Base-by-base conservation (phyloP, 2,113 vertebrate genomes). In the Oplegnathus fasciatus region DNA sequence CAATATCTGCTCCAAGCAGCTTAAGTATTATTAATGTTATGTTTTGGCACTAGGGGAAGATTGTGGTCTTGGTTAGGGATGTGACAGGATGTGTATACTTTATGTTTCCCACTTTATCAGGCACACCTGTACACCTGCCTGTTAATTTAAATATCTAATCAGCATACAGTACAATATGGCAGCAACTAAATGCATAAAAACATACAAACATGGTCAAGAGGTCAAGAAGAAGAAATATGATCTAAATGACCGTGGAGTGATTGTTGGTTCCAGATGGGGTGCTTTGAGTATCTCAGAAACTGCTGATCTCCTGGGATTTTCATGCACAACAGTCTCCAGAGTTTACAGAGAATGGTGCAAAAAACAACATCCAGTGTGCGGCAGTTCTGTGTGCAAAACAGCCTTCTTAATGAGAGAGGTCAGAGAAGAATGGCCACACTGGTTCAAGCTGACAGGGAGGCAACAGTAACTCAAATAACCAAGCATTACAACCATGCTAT, bases 331-430 rank as follows among this genome's bases (percentile, higher is more conserved):
- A 46, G 22, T 68, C 34, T 44, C 50, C 18, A 48, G 26, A 46
- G 62, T 66, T 66, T 65, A 66, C 61, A 76, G 48, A 66, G 15
- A 22, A 40, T 77, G 62, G n/a, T 30, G 34, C 18, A n/a, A 55
- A 66, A 68, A 48, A 60, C 9, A 72, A 65, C 68, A 72, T 55
- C 37, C 58, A n/a, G 32, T 17, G 46, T 55, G 57, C 32, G 6
- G 57, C 44, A 13, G 57, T 14, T 80, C 17, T 52, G 68, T 62
- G 57, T 24, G 34, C 14, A 9, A 52, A 37, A 69, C 17, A 8
- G 15, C 40, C 46, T 66, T 74, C 50, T 82, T 74, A 72, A 72
- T 72, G 34, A 64, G 67, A 60, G 57, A 30, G 32, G 32, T 55
- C 60, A 72, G 20, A 72, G 68, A 20, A 65, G 34, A 73, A 65